Conservation (phyloP, 2,888 invertebrate species). For the Ophonus ardosiacus region DNA sequence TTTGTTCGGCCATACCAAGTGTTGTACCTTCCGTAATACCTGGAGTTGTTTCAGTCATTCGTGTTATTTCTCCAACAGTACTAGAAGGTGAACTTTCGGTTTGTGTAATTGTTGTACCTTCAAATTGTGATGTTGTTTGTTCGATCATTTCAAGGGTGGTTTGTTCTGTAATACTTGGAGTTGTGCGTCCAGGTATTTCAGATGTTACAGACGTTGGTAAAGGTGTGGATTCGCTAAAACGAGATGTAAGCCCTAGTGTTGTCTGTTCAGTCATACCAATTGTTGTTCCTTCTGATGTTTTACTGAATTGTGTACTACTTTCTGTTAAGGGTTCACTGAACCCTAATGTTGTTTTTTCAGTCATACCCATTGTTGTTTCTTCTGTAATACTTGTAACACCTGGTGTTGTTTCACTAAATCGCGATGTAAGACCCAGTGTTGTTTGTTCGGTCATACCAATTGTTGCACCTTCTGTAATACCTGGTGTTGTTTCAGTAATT, state of each 20-base stretch:
- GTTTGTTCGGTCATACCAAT: not conserved
- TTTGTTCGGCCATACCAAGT: not conserved
- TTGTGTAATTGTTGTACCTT: not conserved
- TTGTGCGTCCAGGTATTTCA: too few relatives aligned
- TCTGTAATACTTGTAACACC: not conserved
- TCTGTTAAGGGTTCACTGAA: not conserved
- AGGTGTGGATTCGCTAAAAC: not conserved
- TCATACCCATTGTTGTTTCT: not conserved
- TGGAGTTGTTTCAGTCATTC: slow-evolving; percentile 13
- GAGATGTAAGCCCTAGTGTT: slow-evolving; percentile 25
- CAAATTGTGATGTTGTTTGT: slow-evolving; percentile 17
- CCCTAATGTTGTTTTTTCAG: slow-evolving; percentile 47
- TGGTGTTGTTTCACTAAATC: slow-evolving; percentile 29
- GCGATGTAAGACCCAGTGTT: slow-evolving; percentile 1
- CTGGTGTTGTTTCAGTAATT: slow-evolving; percentile 17
- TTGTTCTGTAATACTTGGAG: too few relatives aligned
- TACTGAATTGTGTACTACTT: slow-evolving; percentile 11
- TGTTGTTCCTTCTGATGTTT: not conserved
- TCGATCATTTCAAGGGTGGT: not conserved
- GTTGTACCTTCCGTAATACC: not conserved
- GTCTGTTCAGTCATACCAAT: slow-evolving; percentile 41
- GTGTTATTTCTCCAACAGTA: too few relatives aligned
- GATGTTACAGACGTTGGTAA: too few relatives aligned
- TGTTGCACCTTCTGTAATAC: not conserved
- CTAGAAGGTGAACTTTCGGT: too few relatives aligned